Evolutionary conservation across 2,888 invertebrate genomes (phyloP).

Genomic region (Hyles lineata): DNA sequence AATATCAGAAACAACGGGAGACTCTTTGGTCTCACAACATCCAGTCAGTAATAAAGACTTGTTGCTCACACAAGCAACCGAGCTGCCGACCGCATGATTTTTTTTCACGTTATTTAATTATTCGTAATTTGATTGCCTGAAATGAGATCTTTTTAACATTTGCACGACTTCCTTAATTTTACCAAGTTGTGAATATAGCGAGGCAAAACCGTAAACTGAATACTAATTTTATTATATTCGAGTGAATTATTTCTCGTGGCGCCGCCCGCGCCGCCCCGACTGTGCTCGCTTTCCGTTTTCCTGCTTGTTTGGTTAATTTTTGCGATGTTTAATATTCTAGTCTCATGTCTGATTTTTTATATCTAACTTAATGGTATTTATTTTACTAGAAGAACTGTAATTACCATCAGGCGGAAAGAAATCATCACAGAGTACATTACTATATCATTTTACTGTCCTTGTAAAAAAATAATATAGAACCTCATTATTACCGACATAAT

Average conservation of each 20-base stretch:
- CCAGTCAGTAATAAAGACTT: no score
- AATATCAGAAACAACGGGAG: no score
- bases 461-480: no score
- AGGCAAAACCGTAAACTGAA: not conserved
- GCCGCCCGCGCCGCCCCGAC: not conserved
- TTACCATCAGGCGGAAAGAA: no score
- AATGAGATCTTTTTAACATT: not conserved
- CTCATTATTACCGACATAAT: no score
- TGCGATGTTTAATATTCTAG: not conserved
- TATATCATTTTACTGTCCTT: no score
- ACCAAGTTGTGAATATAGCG: not conserved
- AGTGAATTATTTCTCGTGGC: not conserved
- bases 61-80: not conserved
- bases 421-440: no score
- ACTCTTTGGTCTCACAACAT: no score
- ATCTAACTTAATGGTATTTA: no score
- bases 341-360: not conserved
- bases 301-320: not conserved
- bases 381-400: no score
- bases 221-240: constrained; percentile 1
- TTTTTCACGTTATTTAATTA: not conserved
- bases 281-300: not conserved
- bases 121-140: not conserved
- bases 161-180: not conserved
- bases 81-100: not conserved